Base-by-base conservation (phyloP, 1,140 invertebrate genomes). In the Monochamus saltuarius region DNA sequence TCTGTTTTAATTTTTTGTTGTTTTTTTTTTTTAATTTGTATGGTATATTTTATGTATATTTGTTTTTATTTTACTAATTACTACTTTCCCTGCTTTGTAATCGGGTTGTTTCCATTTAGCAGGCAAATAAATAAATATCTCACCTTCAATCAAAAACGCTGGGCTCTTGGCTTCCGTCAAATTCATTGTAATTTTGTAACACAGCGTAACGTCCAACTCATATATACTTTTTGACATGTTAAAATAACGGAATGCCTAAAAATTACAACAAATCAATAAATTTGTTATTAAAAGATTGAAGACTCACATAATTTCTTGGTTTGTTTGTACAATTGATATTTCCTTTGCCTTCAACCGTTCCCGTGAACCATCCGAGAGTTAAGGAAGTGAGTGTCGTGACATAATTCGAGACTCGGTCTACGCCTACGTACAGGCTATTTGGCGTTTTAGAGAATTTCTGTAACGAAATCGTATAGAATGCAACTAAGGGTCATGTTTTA, bases 141-240 rank as follows among this genome's bases (percentile, higher is more conserved):
- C 22, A 29, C 89, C 84, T 65, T 84, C 74, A 57, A 89, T 86
- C 17, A 84, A 74, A 75, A 92, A 92, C 0, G 91, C 91, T 14
- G 91, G 91, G 75, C 92, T 94, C 1, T 88, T 61, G 2, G 94
- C 92, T 54, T 79, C 62, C 7, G 87, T 89, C 36, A 83, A 84
- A 72, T 89, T 91, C 58, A 89, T 86, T 1, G 85, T 87, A 1
- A 87, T 88, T 60, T 85, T 83, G 9, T 90, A 83, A 76, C 94
- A 97, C 13, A 85, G 72, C 19, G 74, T 82, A 9, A 79, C 79
- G 67, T 85, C 85, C 57, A 65, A 40, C 37, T 71, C 49, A 45
- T 70, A 22, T 17, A 75, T 59, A 62, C 56, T 70, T 50, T 74
- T 69, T 63, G 72, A 72, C 73, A 85, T 75, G 72, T 81, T 81